These are phyloP conservation scores for Origma solitaria DNA, from an alignment of 2,113 vertebrate species.

Conservation along the genomic window DNA sequence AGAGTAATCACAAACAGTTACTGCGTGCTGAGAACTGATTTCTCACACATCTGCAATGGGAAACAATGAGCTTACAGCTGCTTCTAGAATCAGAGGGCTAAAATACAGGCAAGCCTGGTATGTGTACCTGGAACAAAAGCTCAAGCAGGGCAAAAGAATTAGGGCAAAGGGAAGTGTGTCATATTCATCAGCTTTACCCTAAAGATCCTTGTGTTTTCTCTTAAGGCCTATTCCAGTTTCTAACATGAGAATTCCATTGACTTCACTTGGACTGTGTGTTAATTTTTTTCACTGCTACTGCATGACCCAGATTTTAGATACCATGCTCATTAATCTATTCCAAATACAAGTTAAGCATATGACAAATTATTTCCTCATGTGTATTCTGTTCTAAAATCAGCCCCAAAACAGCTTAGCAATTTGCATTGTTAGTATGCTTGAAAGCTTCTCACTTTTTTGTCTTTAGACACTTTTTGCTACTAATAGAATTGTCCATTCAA, in stretches of 20 bases:
- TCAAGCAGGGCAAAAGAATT: neutral
- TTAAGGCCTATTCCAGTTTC: neutral
- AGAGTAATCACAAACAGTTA: neutral
- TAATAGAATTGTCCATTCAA: neutral
- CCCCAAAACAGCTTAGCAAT: neutral
- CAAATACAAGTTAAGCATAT: neutral
- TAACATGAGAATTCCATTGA: neutral
- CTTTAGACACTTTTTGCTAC: neutral
- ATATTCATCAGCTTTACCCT: neutral
- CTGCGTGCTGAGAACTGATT: neutral
- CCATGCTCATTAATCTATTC: neutral
- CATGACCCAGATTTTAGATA: slow-evolving; percentile 7
- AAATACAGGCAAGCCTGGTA: neutral
- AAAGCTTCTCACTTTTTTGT: neutral
- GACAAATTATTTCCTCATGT: neutral
- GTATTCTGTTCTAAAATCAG: neutral
- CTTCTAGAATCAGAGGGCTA: neutral
- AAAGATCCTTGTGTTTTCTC: neutral
- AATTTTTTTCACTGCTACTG: neutral
- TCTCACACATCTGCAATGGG: neutral
- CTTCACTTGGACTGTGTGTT: neutral
- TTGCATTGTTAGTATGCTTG: neutral
- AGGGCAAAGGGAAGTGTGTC: neutral
- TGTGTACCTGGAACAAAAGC: neutral
- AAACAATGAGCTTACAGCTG: neutral